These are phyloP conservation scores for Epinephelus moara DNA, from an alignment of 2,113 vertebrate genomes.

Conservation along the genomic window DNA sequence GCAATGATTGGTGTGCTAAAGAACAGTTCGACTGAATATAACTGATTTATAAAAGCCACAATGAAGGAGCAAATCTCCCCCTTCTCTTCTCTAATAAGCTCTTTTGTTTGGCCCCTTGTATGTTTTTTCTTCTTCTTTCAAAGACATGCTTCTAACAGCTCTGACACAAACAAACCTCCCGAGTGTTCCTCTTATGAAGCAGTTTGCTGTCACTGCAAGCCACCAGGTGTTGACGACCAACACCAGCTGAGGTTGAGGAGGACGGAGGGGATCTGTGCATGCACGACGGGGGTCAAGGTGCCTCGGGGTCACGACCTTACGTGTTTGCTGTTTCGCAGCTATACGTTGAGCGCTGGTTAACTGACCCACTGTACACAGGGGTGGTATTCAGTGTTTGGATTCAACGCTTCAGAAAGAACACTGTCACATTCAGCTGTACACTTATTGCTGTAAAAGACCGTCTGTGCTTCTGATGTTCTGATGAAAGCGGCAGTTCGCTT, in stretches of 20 bases:
- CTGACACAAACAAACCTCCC: slow-evolving; percentile 27
- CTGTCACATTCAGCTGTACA: slow-evolving; percentile 46
- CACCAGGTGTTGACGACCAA: slow-evolving; percentile 77
- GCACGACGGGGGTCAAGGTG: slow-evolving; percentile 22
- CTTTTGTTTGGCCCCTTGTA: slow-evolving; percentile 41
- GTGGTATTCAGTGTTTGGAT: slow-evolving; percentile 11
- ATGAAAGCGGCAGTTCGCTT: slow-evolving; percentile 42
- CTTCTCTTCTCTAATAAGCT: slow-evolving; percentile 50
- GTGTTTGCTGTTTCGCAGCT: slow-evolving; percentile 51
- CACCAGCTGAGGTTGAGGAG: slow-evolving; percentile 82
- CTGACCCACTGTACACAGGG: slow-evolving; percentile 12
- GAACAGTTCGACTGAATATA: slow-evolving; percentile 45
- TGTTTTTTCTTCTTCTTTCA: slow-evolving; percentile 12
- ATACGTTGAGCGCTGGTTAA: slow-evolving; percentile 8
- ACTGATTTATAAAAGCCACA: slow-evolving; percentile 63
- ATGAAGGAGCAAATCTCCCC: slow-evolving; percentile 69
- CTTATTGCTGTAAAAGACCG: slow-evolving; percentile 58
- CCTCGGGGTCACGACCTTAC: slow-evolving; percentile 59
- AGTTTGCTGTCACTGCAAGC: slow-evolving; percentile 80
- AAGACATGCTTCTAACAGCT: slow-evolving; percentile 20
- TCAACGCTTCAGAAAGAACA: not conserved
- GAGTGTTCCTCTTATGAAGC: slow-evolving; percentile 79
- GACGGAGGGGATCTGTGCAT: slow-evolving; percentile 29
- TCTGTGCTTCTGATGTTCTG: slow-evolving; percentile 58
- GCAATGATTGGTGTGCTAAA: slow-evolving; percentile 45